These are phyloP conservation scores for Falco cherrug DNA, from an alignment of 2,797 vertebrate species.

Conservation along the genomic window DNA sequence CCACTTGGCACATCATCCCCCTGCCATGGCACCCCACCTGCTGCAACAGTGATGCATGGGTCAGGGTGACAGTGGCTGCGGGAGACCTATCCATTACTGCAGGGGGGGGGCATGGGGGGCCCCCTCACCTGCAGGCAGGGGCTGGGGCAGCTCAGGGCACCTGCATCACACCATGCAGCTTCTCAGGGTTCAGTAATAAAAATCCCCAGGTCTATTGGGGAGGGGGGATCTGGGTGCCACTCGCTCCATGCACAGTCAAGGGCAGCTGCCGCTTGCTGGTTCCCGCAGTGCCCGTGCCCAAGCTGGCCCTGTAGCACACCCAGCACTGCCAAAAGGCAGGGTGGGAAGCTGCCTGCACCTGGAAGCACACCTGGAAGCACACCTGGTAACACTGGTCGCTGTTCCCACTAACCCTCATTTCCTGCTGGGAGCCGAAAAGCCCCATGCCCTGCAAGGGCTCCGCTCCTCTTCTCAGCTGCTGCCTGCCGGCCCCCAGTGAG, in stretches of 20 bases:
- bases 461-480: not conserved
- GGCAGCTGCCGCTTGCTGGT: not conserved
- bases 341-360: not conserved
- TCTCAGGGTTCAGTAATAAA: not conserved
- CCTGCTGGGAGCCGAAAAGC: not conserved
- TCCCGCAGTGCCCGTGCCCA: not conserved
- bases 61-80: not conserved
- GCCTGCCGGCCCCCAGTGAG: accelerated
- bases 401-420: not conserved
- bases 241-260: accelerated
- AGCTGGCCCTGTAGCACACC: accelerated
- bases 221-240: not conserved
- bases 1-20: not conserved
- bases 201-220: not conserved
- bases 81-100: not conserved
- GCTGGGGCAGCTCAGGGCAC: not conserved
- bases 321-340: not conserved
- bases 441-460: accelerated
- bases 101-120: not conserved
- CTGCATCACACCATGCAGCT: not conserved
- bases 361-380: not conserved
- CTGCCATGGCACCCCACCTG: not conserved
- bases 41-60: not conserved
- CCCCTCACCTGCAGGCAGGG: no score
- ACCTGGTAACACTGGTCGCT: accelerated